Base-by-base conservation (phyloP, 2,888 invertebrate species). In the Ferdinandea cuprea region DNA sequence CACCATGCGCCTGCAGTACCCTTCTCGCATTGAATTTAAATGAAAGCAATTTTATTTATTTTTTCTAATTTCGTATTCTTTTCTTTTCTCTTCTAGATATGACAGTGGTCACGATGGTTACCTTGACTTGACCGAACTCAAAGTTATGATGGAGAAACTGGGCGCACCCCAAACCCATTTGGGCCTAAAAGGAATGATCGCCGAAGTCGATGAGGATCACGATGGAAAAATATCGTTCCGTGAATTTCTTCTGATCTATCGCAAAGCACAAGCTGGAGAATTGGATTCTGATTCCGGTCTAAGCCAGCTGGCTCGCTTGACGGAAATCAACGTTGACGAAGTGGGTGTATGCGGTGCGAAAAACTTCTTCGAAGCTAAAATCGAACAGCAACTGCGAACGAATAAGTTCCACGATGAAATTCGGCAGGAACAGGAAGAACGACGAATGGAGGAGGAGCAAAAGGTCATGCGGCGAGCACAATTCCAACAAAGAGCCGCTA, bases 121-220 rank as follows among this genome's bases (percentile, higher is more conserved):
- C 89, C 93, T 99, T 86, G 97, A 97, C 91, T 92, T 99, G 85
- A 94, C 94, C 25, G 98, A 99, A 91, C 92, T 99, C 85, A 99
- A 99, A 91, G 92, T 95, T 25, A 98, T 98, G 98, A 98, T 98
- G 98, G 99, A 99, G 91, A 95, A 96, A 80, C 92, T 99, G 69
- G 97, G 97, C 8, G 98, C 97, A 1, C 98, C 99, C 11, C 99
- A 99, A 91, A 99, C 99, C 0, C 98, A 99, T 91, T 92, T 99
- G 65, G 97, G 97, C 0, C 93, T 99, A 25, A 99, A 99, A 90
- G 95, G 95, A 37, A 98, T 99, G 98, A 99, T 99, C 88, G 93
- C 95, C 81, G 97, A 97, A 91, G 96, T 97, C 3, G 97, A 97
- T 89, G 97, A 96, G 89, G 97, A 97, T 88, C 93, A 93, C 40